Evolutionary conservation across 2,888 invertebrate species (phyloP).

Genomic region (Diplazon laetatorius): DNA sequence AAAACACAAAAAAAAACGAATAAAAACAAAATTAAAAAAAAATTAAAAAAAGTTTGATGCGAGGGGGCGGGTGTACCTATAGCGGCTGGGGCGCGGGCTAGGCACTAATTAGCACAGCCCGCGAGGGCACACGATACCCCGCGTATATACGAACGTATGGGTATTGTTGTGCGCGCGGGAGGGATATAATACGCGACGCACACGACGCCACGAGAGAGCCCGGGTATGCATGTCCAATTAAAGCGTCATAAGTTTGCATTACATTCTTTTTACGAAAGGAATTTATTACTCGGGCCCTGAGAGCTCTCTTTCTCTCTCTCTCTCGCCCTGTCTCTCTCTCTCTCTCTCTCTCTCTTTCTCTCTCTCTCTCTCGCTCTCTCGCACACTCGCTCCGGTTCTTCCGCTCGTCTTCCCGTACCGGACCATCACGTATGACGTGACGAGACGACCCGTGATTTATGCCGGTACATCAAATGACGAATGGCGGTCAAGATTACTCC

Average conservation of each 20-base stretch:
- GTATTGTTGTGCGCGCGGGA: slow-evolving; percentile 44
- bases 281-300: slow-evolving; percentile 66
- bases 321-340: background rate
- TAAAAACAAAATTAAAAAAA: slow-evolving; percentile 23
- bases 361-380: slow-evolving; percentile 2
- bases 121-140: slow-evolving; percentile 57
- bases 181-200: slow-evolving; percentile 50
- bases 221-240: slow-evolving; percentile 77
- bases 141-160: slow-evolving; percentile 27
- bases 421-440: slow-evolving; percentile 30
- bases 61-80: background rate
- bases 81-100: slow-evolving; percentile 48
- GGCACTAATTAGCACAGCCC: slow-evolving; percentile 63
- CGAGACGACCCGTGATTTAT: slow-evolving; percentile 19
- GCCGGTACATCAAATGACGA: slow-evolving; percentile 21
- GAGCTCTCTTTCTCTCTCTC: slow-evolving; percentile 20
- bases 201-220: slow-evolving; percentile 51
- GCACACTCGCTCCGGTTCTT: slow-evolving; percentile 13
- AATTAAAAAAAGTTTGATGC: slow-evolving; percentile 48
- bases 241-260: slow-evolving; percentile 77
- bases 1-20: slow-evolving; percentile 37
- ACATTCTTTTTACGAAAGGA: slow-evolving; percentile 69
- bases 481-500: slow-evolving; percentile 20
- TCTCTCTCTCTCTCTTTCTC: slow-evolving; percentile 3
- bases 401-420: slow-evolving; percentile 23